Conservation (phyloP, 2,888 invertebrate genomes). For the Xanthorhoe spadicearia region DNA sequence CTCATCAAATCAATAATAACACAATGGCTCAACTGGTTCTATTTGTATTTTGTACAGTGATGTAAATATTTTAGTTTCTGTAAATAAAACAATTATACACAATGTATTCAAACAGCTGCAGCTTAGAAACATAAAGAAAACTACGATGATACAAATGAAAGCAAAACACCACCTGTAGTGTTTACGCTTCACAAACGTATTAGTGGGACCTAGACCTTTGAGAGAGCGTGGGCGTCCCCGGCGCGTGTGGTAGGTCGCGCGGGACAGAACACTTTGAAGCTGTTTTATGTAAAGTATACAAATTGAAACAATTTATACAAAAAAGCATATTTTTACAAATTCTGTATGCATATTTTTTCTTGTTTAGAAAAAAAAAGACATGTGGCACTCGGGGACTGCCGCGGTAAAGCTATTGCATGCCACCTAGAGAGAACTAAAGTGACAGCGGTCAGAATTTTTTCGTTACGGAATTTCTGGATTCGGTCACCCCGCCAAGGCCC, state of each 20-base stretch:
- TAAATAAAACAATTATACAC: not conserved
- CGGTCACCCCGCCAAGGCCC: no score
- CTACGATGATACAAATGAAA: not conserved
- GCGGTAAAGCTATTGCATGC: no score
- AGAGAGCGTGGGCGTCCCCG: slow-evolving; percentile 31
- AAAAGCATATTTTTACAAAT: not conserved
- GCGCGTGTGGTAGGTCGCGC: slow-evolving; percentile 36
- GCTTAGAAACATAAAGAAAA: not conserved
- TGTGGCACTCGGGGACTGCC: no score
- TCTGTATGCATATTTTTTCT: no score
- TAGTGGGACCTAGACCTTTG: slow-evolving; percentile 41
- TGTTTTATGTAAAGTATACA: not conserved
- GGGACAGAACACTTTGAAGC: not conserved
- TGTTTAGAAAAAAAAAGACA: no score
- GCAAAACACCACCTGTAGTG: slow-evolving; percentile 16
- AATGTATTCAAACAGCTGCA: not conserved
- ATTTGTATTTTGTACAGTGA: no score
- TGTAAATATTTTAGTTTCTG: no score
- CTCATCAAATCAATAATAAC: no score
- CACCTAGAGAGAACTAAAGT: no score
- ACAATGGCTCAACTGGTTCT: no score
- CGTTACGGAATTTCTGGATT: no score
- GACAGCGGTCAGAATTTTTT: no score
- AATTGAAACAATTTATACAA: not conserved
- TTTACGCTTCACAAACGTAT: slow-evolving; percentile 22